These are phyloP conservation scores for Eumacrocentrus americanus DNA, from an alignment of 2,888 invertebrate species.

Conservation along the genomic window DNA sequence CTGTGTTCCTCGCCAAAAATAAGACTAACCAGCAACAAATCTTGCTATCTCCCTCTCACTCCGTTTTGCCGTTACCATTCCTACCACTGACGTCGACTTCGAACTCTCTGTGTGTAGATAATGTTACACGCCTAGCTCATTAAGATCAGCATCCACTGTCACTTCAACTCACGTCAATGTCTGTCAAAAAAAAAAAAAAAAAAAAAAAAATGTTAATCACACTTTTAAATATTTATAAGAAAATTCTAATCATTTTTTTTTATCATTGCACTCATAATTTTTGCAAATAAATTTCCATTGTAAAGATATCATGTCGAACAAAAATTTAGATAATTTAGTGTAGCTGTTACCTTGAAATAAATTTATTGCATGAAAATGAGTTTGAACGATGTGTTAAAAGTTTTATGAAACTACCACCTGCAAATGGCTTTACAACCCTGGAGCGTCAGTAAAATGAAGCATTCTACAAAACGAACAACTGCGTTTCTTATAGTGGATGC, in stretches of 20 bases:
- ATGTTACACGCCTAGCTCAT: conserved; percentile 1
- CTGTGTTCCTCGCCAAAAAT: conserved; percentile 10
- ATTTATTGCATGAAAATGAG: background rate
- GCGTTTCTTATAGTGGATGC: conserved; percentile 5
- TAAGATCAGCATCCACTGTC: background rate
- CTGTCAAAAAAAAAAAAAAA: background rate
- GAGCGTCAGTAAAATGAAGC: conserved; percentile 5
- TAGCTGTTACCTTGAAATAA: background rate
- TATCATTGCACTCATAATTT: too few relatives aligned
- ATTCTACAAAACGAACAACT: background rate
- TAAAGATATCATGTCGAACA: too few relatives aligned
- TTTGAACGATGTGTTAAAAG: conserved; percentile 3
- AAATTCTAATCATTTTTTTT: too few relatives aligned
- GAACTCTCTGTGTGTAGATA: background rate
- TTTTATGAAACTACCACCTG: conserved; percentile 12
- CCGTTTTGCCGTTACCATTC: too few relatives aligned
- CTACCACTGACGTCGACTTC: too few relatives aligned
- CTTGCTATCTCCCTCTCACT: conserved; percentile 8
- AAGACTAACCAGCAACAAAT: background rate
- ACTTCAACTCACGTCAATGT: background rate
- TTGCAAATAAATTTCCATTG: too few relatives aligned
- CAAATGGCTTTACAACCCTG: conserved; percentile 4
- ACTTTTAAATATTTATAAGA: background rate
- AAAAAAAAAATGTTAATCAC: background rate
- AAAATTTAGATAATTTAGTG: too few relatives aligned